phyloP scores from a whole-genome alignment of 2,113 vertebrate species.

The Hyperoodon ampullatus region DNA sequence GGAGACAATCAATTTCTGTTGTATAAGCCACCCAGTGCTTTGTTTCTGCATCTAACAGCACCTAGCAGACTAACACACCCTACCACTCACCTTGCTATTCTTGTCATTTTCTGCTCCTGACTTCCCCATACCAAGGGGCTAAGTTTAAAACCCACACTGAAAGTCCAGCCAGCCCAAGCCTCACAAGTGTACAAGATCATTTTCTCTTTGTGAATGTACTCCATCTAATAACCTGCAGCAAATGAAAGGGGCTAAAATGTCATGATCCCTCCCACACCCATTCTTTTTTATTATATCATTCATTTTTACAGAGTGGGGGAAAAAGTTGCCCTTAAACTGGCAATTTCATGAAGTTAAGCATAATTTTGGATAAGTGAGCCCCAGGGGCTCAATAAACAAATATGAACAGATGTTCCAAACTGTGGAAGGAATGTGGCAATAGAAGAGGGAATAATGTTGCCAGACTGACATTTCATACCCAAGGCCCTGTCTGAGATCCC shows the following conservation, averaged over 20 bases:
- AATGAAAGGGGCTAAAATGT: background rate
- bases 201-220: background rate
- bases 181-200: background rate
- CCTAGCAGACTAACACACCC: too few species aligned
- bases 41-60: too few species aligned
- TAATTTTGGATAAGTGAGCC: constrained; percentile 66
- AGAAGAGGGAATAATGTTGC: constrained; percentile 55
- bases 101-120: background rate
- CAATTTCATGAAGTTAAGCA: constrained; percentile 54
- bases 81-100: background rate
- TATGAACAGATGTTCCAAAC: constrained; percentile 80
- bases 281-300: constrained; percentile 31
- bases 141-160: background rate
- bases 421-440: constrained; percentile 61
- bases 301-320: constrained; percentile 45
- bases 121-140: background rate
- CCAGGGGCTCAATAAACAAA: constrained; percentile 71
- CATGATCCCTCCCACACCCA: background rate
- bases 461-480: constrained; percentile 73
- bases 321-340: constrained; percentile 60
- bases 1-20: background rate
- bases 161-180: background rate
- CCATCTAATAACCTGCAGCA: background rate
- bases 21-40: background rate
- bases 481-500: constrained; percentile 56